Conservation (phyloP, 2,888 invertebrate species). For the Philereme transversata region DNA sequence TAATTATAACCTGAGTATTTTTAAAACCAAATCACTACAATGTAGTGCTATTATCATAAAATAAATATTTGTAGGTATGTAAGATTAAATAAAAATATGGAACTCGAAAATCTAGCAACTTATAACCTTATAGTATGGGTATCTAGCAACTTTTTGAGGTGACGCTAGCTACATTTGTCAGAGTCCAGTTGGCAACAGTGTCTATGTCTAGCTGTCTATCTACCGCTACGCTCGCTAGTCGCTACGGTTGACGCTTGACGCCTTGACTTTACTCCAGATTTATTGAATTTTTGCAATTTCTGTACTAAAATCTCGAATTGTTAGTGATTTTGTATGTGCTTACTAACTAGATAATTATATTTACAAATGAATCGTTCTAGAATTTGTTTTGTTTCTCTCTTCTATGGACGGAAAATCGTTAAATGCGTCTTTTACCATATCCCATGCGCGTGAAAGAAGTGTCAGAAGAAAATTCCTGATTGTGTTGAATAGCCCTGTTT, state of each 20-base stretch:
- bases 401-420: conserved; percentile 47
- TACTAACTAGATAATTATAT: conserved; percentile 1
- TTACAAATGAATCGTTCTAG: conserved; percentile 56
- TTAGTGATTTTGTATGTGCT: conserved; percentile 18
- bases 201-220: background rate
- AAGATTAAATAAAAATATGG: too few species aligned
- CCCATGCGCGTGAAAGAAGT: conserved; percentile 77
- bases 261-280: conserved; percentile 61
- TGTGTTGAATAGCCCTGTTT: conserved; percentile 57
- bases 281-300: conserved; percentile 57
- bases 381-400: conserved; percentile 40
- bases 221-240: too few species aligned
- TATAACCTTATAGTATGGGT: too few species aligned
- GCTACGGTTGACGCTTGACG: conserved; percentile 70
- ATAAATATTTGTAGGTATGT: too few species aligned
- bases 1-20: too few species aligned
- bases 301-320: conserved; percentile 40
- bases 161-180: too few species aligned
- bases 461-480: conserved; percentile 63
- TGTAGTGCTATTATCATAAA: too few species aligned
- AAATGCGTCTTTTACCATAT: conserved; percentile 69
- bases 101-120: too few species aligned
- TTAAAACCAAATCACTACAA: too few species aligned
- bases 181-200: too few species aligned
- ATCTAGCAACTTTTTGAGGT: too few species aligned